These are phyloP conservation scores for Drosophila ogumai DNA, from an alignment of 1,140 invertebrate species.

Conservation along the genomic window DNA sequence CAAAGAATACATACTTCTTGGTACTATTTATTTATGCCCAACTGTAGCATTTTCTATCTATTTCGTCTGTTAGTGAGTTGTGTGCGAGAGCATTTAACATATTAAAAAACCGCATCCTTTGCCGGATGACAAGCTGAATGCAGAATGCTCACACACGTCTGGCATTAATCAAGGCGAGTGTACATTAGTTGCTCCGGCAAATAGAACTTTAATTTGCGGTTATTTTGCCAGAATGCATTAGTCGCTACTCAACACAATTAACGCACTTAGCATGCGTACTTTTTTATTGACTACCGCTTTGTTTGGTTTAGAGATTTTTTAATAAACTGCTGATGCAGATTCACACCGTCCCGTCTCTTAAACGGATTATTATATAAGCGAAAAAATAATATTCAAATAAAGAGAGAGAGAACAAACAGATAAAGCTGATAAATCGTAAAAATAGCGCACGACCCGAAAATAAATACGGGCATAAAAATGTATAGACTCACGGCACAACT, in stretches of 20 bases:
- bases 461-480: constrained; percentile 49
- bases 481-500: constrained; percentile 31
- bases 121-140: constrained; percentile 46
- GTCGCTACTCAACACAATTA: constrained; percentile 33
- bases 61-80: constrained; percentile 34
- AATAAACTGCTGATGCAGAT: constrained; percentile 20
- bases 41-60: not conserved
- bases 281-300: constrained; percentile 30
- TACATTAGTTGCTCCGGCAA: constrained; percentile 32
- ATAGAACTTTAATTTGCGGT: constrained; percentile 44
- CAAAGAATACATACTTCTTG: not conserved
- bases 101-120: constrained; percentile 66
- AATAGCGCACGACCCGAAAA: constrained; percentile 38
- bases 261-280: constrained; percentile 16
- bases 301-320: constrained; percentile 37
- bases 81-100: constrained; percentile 60
- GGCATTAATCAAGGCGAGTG: constrained; percentile 46
- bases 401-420: constrained; percentile 28
- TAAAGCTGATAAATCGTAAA: constrained; percentile 55
- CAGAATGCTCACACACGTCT: constrained; percentile 14
- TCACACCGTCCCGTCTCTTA: constrained; percentile 17
- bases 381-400: constrained; percentile 34
- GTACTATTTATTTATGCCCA: constrained; percentile 8
- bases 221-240: constrained; percentile 36
- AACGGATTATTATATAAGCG: constrained; percentile 44